Base-by-base conservation (phyloP, 2,888 invertebrate species). In the Synergus japonicus region DNA sequence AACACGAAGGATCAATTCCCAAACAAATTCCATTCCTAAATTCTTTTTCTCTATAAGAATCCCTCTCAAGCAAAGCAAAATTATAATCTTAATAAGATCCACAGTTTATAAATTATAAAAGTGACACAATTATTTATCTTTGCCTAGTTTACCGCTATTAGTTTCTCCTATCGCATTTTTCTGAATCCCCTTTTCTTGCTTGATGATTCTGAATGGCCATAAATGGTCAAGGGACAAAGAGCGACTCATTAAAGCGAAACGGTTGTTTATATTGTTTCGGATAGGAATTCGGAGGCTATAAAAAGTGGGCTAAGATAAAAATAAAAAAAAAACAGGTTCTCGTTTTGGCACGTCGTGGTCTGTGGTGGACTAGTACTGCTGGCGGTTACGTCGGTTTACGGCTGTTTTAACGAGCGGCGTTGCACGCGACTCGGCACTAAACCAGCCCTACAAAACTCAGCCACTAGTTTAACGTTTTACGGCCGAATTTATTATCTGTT, bases 401-500 rank as follows among this genome's bases (percentile, higher is more conserved):
- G 89, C 90, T 89, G 88, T 90, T 92, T 92, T 92, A 92, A 92
- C 92, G 92, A 91, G 90, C 91, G 85, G 86, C 85, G 89, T 89
- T 90, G 90, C 92, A 92, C 90, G 91, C 92, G 91, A 92, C 90
- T 91, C 90, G 87, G 89, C 90, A 91, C 90, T 92, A 91, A 92
- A 91, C 88, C 89, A 88, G 87, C 90, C 89, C 91, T 91, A 92
- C 92, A 90, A 90, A 92, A 91, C 89, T 88, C 88, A 89, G 89
- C 89, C 90, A 90, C 91, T 91, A 91, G 91, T 91, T 92, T 88
- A 90, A 89, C 90, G 89, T 91, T 92, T 92, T 92, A 92, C 88
- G 90, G 88, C 86, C 87, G 87, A 90, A 92, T 92, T 92, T 92
- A 92, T 92, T 92, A 92, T 91, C 91, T 92, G 92, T 91, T 92